phyloP scores from a whole-genome alignment of 53 echinoderm and acorn worm genomes.

The Astropecten irregularis region DNA sequence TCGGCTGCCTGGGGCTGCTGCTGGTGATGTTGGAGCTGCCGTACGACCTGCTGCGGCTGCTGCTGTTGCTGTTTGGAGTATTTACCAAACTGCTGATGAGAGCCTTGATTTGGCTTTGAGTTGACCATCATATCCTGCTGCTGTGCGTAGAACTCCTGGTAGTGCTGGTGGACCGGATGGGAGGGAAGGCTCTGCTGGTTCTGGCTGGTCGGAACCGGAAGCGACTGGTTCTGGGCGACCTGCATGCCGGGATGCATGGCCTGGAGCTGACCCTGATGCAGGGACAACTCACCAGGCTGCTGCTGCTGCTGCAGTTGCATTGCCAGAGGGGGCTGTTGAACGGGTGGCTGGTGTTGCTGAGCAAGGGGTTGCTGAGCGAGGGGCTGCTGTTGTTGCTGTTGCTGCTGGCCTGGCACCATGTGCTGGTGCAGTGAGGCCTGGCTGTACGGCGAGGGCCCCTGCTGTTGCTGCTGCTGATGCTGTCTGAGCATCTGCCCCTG shows the following conservation, averaged over 20 bases:
- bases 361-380: constrained; percentile 7
- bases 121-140: constrained; percentile 1
- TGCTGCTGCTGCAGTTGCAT: constrained; percentile 56
- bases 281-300: constrained; percentile 18
- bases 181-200: constrained; percentile 4
- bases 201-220: constrained; percentile 25
- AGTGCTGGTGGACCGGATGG: constrained; percentile 4
- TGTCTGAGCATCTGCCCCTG: constrained; percentile 60
- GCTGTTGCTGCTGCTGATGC: constrained; percentile 56
- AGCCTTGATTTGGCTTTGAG: constrained; percentile 8
- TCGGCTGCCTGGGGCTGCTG: constrained; percentile 44
- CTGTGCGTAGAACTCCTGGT: constrained; percentile 16
- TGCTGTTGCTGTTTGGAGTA: constrained; percentile 35
- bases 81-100: constrained; percentile 14
- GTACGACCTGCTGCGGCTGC: background rate
- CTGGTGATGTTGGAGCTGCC: constrained; percentile 18
- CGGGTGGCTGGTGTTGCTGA: constrained; percentile 35
- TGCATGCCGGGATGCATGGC: constrained; percentile 3
- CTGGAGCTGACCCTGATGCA: constrained; percentile 30
- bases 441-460: background rate
- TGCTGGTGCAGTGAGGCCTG: constrained; percentile 37
- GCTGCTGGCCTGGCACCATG: constrained; percentile 48
- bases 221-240: constrained; percentile 13
- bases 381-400: constrained; percentile 49
- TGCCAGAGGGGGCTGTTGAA: constrained; percentile 21